Conservation (phyloP, 2,113 vertebrate genomes). For the Erpornis zantholeuca region DNA sequence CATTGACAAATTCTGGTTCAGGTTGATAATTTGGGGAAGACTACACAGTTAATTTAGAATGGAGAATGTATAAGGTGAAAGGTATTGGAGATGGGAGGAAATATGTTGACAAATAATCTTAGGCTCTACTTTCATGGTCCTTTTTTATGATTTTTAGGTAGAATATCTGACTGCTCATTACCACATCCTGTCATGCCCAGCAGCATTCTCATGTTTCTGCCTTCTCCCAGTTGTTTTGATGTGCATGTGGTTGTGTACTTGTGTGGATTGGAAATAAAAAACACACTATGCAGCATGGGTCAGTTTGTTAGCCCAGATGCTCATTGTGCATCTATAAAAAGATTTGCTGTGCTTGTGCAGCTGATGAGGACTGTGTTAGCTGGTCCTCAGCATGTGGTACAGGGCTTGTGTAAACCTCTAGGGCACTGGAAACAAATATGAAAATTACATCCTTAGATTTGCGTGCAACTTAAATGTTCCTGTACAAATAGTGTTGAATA, state of each 20-base stretch:
- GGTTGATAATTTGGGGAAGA: background rate
- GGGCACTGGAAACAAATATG: background rate
- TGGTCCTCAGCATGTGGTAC: background rate
- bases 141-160: background rate
- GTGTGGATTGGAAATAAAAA: background rate
- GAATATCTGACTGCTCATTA: background rate
- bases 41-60: background rate
- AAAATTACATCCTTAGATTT: background rate
- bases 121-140: background rate
- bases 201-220: background rate
- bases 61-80: background rate
- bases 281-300: background rate
- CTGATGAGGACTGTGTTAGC: background rate
- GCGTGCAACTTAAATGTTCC: background rate
- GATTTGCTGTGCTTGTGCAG: background rate
- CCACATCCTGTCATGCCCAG: background rate
- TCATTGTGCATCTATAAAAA: background rate
- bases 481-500: background rate
- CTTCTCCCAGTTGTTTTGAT: background rate
- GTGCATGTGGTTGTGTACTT: background rate
- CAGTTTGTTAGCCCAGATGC: background rate
- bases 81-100: background rate
- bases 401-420: background rate
- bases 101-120: background rate
- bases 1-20: background rate